Conservation (phyloP, 2,888 invertebrate species). For the Psococerastis gibbosa region DNA sequence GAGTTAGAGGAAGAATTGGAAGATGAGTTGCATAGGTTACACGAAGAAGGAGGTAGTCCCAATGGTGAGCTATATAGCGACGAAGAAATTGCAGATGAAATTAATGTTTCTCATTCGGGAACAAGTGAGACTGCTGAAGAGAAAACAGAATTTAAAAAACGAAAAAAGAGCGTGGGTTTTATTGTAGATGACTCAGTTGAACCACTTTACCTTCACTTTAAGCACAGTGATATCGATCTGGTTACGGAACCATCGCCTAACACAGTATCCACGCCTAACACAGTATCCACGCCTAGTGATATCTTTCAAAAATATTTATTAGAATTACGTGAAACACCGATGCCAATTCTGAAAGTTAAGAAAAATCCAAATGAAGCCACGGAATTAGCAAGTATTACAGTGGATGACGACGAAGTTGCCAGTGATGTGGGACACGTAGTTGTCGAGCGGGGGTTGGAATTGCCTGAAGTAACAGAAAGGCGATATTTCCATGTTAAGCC, state of each 20-base stretch:
- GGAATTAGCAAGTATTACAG: not conserved
- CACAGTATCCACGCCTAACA: not conserved
- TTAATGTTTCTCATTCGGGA: not conserved
- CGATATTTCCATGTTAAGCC: not conserved
- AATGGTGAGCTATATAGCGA: not conserved
- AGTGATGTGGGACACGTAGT: not conserved
- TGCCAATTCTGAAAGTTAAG: constrained; percentile 5
- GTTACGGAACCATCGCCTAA: not conserved
- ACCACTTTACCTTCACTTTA: not conserved
- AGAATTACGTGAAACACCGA: not conserved
- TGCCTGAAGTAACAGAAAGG: not conserved
- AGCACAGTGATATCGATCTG: too few relatives aligned
- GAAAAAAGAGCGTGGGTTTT: not conserved
- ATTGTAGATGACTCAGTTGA: not conserved
- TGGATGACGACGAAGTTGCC: not conserved
- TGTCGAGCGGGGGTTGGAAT: not conserved
- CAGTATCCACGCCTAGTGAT: not conserved
- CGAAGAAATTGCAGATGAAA: not conserved
- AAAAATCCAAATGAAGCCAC: not conserved
- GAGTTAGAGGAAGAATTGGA: constrained; percentile 39
- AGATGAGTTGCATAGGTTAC: constrained; percentile 25
- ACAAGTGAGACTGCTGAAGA: not conserved
- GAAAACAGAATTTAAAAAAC: not conserved
- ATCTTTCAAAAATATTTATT: constrained; percentile 1
- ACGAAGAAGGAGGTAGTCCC: constrained; percentile 9